phyloP scores from a whole-genome alignment of 2,888 invertebrate genomes.

The Graphium colonna region DNA sequence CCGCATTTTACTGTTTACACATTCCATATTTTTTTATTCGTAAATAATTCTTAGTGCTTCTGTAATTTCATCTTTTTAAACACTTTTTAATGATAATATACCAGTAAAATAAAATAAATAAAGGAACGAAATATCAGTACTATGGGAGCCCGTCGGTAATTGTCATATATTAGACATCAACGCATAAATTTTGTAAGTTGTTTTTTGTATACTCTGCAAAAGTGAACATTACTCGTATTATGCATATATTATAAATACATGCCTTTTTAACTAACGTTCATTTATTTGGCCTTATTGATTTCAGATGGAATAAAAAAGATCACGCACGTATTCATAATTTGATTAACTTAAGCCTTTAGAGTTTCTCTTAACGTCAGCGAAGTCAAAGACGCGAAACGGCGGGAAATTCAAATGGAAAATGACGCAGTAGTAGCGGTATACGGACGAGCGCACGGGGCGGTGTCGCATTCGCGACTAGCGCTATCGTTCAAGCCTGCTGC shows the following conservation, averaged over 20 bases:
- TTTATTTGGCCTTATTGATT: too few species aligned
- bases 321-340: too few species aligned
- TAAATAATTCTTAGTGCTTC: not conserved
- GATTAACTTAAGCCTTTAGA: too few species aligned
- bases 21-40: not conserved
- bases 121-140: too few species aligned
- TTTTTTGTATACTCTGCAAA: too few species aligned
- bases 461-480: constrained; percentile 69
- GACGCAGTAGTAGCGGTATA: constrained; percentile 21
- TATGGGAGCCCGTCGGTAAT: constrained; percentile 16
- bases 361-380: constrained; percentile 33
- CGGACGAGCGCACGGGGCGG: constrained; percentile 49
- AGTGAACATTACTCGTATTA: too few species aligned
- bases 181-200: constrained; percentile 32
- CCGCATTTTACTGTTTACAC: constrained; percentile 2
- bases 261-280: not conserved
- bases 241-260: not conserved
- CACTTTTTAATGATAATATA: not conserved
- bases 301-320: not conserved
- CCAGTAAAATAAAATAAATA: not conserved
- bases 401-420: constrained; percentile 35
- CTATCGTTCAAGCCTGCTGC: constrained; percentile 67
- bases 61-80: not conserved
- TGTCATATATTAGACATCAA: constrained; percentile 58
- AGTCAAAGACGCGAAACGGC: constrained; percentile 50